Evolutionary conservation across 92 coral and sea anemone genomes (phyloP), one percentile per base, ranked within the genome.

Genomic region (Porites divaricata): DNA sequence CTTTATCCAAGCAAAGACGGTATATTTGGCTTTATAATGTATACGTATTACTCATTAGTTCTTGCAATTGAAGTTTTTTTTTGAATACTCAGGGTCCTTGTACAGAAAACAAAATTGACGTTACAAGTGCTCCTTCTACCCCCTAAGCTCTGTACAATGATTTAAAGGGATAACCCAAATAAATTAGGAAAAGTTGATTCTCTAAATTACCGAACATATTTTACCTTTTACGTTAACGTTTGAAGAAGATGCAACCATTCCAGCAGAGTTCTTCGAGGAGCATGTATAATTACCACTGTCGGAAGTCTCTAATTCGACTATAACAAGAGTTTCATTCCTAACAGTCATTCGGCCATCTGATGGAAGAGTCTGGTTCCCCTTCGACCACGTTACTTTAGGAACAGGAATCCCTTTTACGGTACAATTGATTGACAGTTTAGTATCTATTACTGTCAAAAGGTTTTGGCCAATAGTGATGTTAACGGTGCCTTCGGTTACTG

Each of bases 231-330:
- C 95, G 21, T 92, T 79, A 58, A 97, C 85, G 25, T 25, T 72
- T 10, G 98, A 95, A 11, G 92, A 77, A 17, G 83, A 93, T n/a
- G 94, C 63, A 26, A 88, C 94, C 20, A 50, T 80, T 17, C 98
- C 99, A 16, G 89, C 85, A 17, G 89, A 74, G 59, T 89, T 97
- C 10, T 62, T 69, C 9, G 99, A 96, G n/a, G 78, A 83, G 81
- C 99, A 97, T 0, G 80, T 84, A 62, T 97, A 97, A 21, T 71
- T 74, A 19, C 98, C 97, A 14, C 93, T 83, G 73, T 92, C 95
- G 63, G 90, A 89, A 69, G 85, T 78, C 41, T 88, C 89, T 8
- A 88, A 63, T 82, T 93, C 88, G 48, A 84, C 86, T 49, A 94
- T 81, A 53, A 75, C 81, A 49, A 94, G 89, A 17, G 88, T 76